phyloP scores from a whole-genome alignment of 1,140 invertebrate species.

The Parapsyche elsis region DNA sequence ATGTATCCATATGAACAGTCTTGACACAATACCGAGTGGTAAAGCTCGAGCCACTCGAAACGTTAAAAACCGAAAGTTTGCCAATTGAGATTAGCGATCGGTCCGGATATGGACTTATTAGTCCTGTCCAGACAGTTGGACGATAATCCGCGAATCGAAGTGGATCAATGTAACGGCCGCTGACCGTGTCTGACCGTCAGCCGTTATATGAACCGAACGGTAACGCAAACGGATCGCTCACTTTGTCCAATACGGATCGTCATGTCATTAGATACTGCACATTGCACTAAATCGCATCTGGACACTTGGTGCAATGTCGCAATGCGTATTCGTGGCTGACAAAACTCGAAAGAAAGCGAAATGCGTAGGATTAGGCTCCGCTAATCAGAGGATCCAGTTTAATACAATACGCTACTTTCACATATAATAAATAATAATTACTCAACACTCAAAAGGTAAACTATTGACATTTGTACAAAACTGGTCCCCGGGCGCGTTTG shows the following conservation, averaged over 20 bases:
- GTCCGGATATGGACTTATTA: not conserved
- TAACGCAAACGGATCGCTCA: slow-evolving; percentile 25
- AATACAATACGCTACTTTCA: not conserved
- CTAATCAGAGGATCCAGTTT: too few species aligned
- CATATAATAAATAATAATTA: not conserved
- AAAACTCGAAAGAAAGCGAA: not conserved
- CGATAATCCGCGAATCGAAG: not conserved
- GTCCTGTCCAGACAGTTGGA: not conserved
- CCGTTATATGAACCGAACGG: slow-evolving; percentile 36
- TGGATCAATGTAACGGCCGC: slow-evolving; percentile 17
- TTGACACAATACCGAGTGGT: too few species aligned
- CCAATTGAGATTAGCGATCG: not conserved
- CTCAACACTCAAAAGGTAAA: not conserved
- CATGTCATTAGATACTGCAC: too few species aligned
- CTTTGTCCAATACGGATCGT: not conserved
- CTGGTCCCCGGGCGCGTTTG: not conserved
- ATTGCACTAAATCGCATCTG: not conserved
- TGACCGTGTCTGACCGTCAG: slow-evolving; percentile 17
- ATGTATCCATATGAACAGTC: too few species aligned
- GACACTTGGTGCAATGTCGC: not conserved
- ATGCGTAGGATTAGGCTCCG: not conserved
- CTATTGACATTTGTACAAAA: not conserved
- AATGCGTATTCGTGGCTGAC: not conserved
- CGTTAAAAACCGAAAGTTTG: slow-evolving; percentile 18
- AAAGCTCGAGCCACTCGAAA: too few species aligned